Percentiles rank a stretch among this genome's conserved stretches.
Evolutionary conservation across 1,140 invertebrate species (phyloP).

Genomic region (Zelostemma sp.): DNA sequence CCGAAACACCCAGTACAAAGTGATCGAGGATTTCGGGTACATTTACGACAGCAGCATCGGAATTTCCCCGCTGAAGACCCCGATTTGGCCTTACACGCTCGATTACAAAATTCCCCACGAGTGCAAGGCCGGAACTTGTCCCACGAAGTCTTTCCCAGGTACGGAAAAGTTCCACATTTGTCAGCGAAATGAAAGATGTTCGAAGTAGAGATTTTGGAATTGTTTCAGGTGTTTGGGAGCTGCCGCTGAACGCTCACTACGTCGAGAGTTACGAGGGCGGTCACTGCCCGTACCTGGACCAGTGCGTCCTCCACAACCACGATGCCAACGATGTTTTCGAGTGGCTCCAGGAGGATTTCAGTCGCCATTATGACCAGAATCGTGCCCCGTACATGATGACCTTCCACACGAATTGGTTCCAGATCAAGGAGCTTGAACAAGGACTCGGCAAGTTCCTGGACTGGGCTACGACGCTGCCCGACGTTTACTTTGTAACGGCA

Average conservation of each 20-base stretch:
- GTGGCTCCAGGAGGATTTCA: constrained; percentile 93
- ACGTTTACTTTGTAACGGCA: constrained; percentile 92
- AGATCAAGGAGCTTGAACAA: constrained; percentile 86
- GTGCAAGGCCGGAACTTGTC: constrained; percentile 92
- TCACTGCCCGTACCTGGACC: constrained; percentile 92
- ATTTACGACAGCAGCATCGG: constrained; percentile 93
- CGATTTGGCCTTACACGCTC: constrained; percentile 95
- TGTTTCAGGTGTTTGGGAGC: constrained; percentile 87
- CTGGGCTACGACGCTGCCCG: constrained; percentile 82
- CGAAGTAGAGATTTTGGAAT: constrained; percentile 20
- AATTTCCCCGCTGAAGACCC: constrained; percentile 83
- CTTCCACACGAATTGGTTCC: constrained; percentile 96
- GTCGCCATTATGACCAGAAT: constrained; percentile 87
- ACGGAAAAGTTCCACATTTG: constrained; percentile 20
- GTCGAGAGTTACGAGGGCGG: constrained; percentile 91
- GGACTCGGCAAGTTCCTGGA: constrained; percentile 90
- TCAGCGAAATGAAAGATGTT: no score
- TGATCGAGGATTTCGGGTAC: constrained; percentile 90
- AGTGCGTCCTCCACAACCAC: constrained; percentile 92
- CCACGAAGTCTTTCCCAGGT: constrained; percentile 91
- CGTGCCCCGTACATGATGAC: constrained; percentile 94
- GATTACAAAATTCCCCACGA: constrained; percentile 93
- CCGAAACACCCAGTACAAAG: constrained; percentile 92
- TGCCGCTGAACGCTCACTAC: constrained; percentile 93
- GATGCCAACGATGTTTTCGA: constrained; percentile 89